These are phyloP conservation scores for Hymenochirus boettgeri DNA, from an alignment of 2,113 vertebrate genomes.

Conservation along the genomic window DNA sequence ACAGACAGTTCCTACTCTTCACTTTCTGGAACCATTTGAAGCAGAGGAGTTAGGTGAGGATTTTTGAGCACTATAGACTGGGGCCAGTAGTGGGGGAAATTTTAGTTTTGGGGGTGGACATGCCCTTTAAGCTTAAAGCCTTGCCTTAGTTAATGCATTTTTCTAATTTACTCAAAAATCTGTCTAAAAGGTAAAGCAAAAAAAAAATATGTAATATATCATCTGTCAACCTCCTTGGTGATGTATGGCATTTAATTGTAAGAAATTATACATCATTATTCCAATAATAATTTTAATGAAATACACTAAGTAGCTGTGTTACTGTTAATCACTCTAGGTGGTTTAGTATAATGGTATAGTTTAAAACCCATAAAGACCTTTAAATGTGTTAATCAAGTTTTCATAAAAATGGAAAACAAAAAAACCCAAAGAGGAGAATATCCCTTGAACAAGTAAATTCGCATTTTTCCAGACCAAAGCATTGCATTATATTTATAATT, in stretches of 20 bases:
- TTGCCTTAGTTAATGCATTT: neutral
- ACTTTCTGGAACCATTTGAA: too few species aligned
- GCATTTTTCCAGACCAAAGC: too few species aligned
- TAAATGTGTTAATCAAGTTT: neutral
- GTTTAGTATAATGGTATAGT: slow-evolving; percentile 28
- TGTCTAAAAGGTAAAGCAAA: slow-evolving; percentile 8
- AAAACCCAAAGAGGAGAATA: too few species aligned
- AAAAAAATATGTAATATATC: too few species aligned
- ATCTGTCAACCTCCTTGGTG: slow-evolving; percentile 16
- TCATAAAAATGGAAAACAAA: neutral
- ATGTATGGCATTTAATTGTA: slow-evolving; percentile 38
- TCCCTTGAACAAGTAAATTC: too few species aligned
- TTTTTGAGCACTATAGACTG: too few species aligned
- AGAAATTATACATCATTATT: slow-evolving; percentile 38
- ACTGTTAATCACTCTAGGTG: slow-evolving; percentile 39
- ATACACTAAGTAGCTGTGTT: slow-evolving; percentile 27
- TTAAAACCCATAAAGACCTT: slow-evolving; percentile 24
- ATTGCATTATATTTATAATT: too few species aligned
- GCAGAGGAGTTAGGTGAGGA: too few species aligned
- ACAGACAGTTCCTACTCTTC: too few species aligned
- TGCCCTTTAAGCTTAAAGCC: neutral
- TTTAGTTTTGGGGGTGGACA: too few species aligned
- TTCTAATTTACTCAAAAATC: slow-evolving; percentile 19
- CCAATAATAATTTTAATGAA: slow-evolving; percentile 41
- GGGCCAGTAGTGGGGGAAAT: too few species aligned